Evolutionary conservation across 1,140 invertebrate genomes (phyloP).

Genomic region (Danaus plexippus): DNA sequence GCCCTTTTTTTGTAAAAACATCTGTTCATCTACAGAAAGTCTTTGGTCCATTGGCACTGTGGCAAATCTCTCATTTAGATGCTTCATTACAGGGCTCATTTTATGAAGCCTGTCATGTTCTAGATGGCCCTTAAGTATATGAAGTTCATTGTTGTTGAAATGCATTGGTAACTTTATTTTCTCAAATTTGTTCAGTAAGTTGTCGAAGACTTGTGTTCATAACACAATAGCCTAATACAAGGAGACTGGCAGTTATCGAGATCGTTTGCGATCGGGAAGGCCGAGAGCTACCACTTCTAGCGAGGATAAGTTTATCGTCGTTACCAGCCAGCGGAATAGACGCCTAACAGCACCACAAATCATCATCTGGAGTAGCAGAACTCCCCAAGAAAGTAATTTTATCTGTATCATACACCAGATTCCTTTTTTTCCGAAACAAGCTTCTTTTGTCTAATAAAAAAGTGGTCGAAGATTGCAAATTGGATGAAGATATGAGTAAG

Average conservation of each 20-base stretch:
- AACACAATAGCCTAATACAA: too few species aligned
- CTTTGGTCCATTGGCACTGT: conserved; percentile 38
- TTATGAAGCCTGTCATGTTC: conserved; percentile 47
- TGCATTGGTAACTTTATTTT: conserved; percentile 39
- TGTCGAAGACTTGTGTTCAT: too few species aligned
- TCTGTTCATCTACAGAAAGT: too few species aligned
- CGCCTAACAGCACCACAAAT: too few species aligned
- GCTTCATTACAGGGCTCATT: conserved; percentile 45
- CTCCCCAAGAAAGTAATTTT: conserved; percentile 35
- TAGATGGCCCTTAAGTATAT: conserved; percentile 36
- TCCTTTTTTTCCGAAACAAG: conserved; percentile 36
- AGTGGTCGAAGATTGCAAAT: conserved; percentile 21
- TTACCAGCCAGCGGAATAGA: too few species aligned
- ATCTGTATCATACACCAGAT: conserved; percentile 33
- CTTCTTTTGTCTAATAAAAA: conserved; percentile 23
- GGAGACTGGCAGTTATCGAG: too few species aligned
- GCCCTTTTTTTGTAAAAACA: too few species aligned
- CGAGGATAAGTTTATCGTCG: too few species aligned
- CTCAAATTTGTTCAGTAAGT: conserved; percentile 45
- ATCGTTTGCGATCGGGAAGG: too few species aligned
- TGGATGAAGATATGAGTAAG: conserved; percentile 25
- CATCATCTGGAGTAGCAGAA: conserved; percentile 26
- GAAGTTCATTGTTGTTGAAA: conserved; percentile 34
- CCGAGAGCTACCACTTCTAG: too few species aligned
- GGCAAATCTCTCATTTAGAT: conserved; percentile 45